phyloP scores from a whole-genome alignment of 1,140 invertebrate species.

The Pectinophora gossypiella region DNA sequence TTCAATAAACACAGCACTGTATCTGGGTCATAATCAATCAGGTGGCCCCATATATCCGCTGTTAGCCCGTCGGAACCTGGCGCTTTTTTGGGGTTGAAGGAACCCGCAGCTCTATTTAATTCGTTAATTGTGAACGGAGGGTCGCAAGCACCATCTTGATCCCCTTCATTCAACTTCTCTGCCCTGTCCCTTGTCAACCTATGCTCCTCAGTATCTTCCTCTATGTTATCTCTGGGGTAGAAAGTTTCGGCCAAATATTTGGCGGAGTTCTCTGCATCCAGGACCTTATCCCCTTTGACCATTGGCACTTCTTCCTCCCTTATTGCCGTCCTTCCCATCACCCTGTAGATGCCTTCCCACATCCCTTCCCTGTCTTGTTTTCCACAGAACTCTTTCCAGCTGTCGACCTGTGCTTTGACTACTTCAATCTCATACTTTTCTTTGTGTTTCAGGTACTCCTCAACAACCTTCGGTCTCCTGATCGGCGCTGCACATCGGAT shows the following conservation, averaged over 20 bases:
- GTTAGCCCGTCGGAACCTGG: no score
- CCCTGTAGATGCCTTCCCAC: background rate
- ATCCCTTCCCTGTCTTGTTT: background rate
- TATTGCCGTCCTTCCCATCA: background rate
- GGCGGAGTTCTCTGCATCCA: background rate
- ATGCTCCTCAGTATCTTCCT: background rate
- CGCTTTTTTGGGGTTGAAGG: background rate
- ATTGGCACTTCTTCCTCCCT: background rate
- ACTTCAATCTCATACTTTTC: background rate
- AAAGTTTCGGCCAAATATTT: background rate
- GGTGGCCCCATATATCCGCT: no score
- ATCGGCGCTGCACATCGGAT: background rate
- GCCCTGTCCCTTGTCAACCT: background rate
- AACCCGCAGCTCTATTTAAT: background rate
- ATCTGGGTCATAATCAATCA: no score
- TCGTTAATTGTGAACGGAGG: background rate
- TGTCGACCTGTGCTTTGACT: background rate
- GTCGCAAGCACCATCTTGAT: background rate
- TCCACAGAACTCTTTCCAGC: background rate
- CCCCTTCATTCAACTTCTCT: background rate
- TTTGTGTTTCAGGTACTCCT: background rate
- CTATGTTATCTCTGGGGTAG: background rate
- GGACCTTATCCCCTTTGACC: background rate
- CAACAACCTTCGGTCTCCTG: background rate
- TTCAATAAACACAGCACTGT: no score